These are phyloP conservation scores for Sesia apiformis DNA, from an alignment of 2,888 invertebrate species.

Conservation along the genomic window DNA sequence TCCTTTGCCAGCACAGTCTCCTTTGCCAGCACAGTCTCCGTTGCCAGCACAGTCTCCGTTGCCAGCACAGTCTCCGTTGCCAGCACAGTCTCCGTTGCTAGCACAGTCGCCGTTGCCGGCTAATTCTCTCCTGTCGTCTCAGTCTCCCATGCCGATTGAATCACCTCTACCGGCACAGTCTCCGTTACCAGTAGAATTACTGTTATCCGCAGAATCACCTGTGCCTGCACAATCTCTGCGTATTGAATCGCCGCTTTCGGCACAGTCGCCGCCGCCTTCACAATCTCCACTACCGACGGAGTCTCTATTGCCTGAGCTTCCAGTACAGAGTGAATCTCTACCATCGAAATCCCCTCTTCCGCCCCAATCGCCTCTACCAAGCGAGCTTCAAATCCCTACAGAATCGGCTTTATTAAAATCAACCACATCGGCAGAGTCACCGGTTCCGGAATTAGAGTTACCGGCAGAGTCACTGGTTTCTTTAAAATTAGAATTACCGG, in stretches of 20 bases:
- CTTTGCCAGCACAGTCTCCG: conserved; percentile 21
- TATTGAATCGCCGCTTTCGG: conserved; percentile 4
- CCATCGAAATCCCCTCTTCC: conserved; percentile 2
- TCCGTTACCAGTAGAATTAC: conserved; percentile 28
- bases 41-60: conserved; percentile 15
- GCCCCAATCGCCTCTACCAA: background rate
- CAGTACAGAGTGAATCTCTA: conserved; percentile 2
- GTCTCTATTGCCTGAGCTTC: conserved; percentile 5
- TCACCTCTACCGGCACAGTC: conserved; percentile 16
- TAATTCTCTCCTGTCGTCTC: conserved; percentile 11
- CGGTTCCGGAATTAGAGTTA: background rate
- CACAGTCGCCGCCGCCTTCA: conserved; percentile 6
- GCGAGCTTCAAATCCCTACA: background rate
- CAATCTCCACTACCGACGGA: conserved; percentile 10
- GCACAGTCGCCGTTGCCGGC: conserved; percentile 12
- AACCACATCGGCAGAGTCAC: background rate
- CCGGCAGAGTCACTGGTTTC: conserved; percentile 10
- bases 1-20: conserved; percentile 17
- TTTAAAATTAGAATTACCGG: background rate
- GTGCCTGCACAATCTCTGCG: conserved; percentile 5
- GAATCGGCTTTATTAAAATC: too few species aligned
- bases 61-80: conserved; percentile 12
- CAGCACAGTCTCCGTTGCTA: conserved; percentile 10
- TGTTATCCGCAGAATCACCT: conserved; percentile 5
- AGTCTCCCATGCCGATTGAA: conserved; percentile 16